Evolutionary conservation across 2,888 invertebrate genomes (phyloP), one percentile per base, ranked within the genome.

Genomic region (Polydrusus cervinus): DNA sequence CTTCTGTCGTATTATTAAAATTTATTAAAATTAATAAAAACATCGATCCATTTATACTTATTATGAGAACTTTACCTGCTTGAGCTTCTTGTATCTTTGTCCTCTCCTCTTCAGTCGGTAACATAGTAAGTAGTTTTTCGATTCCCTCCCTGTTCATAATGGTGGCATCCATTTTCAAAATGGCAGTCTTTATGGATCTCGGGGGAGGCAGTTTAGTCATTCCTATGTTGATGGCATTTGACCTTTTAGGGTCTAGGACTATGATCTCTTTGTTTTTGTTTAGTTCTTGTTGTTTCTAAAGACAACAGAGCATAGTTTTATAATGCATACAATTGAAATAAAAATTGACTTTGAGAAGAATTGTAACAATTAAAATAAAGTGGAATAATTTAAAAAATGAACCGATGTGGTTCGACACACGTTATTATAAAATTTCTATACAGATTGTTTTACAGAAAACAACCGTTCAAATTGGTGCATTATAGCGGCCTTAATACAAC

Each of bases 191-290:
- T 79, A 99, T 99, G 8, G 98, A 97, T 79, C 98, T 92, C 0
- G 98, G 97, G 0, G 98, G 98, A 1, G 99, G 99, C 79, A 99
- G 89, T 86, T 98, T 99, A 20, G 99, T 99, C 94, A 99, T 95
- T 14, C 98, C 98, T 82, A 99, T 99, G 87, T 99, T 99, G 81
- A 99, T 99, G 51, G 98, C 98, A 87, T 99, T 99, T 8, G 99
- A 99, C 79, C 99, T 91, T 87, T 99, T 99, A 57, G 97, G 94
- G 87, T 98, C 97, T 87, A 99, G 89, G 49, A 99, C 98, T 71
- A 98, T 95, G 77, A 97, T 92, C 87, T 97, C 96, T 86, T 96
- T 96, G 88, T 94, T 96, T 84, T 94, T 94, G 84, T 93, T 94
- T 87, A 93, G 88, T 85, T 94, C 94, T 88, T 94, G 93, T 89